Evolutionary conservation across 2,797 vertebrate genomes (phyloP).

Genomic region (Micropoecilia bifurca): DNA sequence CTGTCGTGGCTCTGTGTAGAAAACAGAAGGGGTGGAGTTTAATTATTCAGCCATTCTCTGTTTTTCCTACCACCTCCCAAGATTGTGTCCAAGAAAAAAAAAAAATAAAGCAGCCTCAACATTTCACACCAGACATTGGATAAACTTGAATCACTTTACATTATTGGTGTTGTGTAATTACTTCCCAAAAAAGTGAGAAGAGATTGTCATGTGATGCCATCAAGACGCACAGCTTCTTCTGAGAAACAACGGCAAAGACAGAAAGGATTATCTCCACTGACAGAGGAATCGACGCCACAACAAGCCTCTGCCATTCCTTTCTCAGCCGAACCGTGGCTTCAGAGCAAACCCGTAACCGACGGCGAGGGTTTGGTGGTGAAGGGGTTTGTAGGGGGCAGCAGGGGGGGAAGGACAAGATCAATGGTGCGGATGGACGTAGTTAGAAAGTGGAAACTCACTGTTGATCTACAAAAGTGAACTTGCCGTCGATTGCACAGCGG

Average conservation of each 20-base stretch:
- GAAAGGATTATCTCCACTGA: constrained; percentile 55
- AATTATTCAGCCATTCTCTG: not conserved
- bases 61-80: not conserved
- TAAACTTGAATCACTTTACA: constrained; percentile 42
- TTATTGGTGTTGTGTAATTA: constrained; percentile 60
- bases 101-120: not conserved
- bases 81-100: not conserved
- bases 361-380: not conserved
- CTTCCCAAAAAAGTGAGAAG: constrained; percentile 60
- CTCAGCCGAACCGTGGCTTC: constrained; percentile 36
- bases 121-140: constrained; percentile 6
- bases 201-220: constrained; percentile 64
- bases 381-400: not conserved
- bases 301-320: constrained; percentile 38
- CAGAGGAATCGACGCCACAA: constrained; percentile 16
- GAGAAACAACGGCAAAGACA: constrained; percentile 72
- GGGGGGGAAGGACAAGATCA: not conserved
- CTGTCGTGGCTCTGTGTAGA: constrained; percentile 87
- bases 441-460: constrained; percentile 82
- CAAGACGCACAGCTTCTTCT: constrained; percentile 64
- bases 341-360: not conserved
- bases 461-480: constrained; percentile 96
- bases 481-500: constrained; percentile 94
- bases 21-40: not conserved
- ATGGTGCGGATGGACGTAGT: not conserved